Evolutionary conservation across 2,888 invertebrate species (phyloP).

Genomic region (Mylabris sibirica): DNA sequence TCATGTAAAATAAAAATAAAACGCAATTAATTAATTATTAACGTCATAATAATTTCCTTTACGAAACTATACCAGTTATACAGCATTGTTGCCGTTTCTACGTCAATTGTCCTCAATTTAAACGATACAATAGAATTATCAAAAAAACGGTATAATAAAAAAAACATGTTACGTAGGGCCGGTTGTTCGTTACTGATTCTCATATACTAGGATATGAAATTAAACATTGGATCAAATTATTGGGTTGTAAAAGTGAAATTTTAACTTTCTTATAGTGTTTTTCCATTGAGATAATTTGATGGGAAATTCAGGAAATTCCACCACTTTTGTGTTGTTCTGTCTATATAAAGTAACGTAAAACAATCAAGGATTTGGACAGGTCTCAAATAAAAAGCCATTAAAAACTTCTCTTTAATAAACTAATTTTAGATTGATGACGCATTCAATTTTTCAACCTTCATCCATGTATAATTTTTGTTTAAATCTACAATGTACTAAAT

Average conservation of each 20-base stretch:
- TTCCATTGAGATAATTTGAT: background rate
- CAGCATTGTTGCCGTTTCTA: background rate
- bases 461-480: slow-evolving; percentile 36
- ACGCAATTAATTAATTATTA: background rate
- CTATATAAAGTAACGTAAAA: slow-evolving; percentile 26
- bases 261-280: background rate
- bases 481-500: too few species aligned
- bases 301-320: slow-evolving; percentile 3
- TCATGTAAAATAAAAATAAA: background rate
- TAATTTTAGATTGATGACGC: slow-evolving; percentile 43
- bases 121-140: background rate
- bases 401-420: slow-evolving; percentile 27
- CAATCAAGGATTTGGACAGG: slow-evolving; percentile 34
- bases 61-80: background rate
- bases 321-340: slow-evolving; percentile 10
- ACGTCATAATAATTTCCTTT: slow-evolving; percentile 13
- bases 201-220: too few species aligned
- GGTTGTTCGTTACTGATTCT: too few species aligned
- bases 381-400: slow-evolving; percentile 32
- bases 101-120: background rate
- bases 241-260: background rate
- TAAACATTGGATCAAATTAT: too few species aligned
- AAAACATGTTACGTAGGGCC: background rate
- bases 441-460: slow-evolving; percentile 41
- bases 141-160: background rate